Evolutionary conservation across 1,140 invertebrate species (phyloP).

Genomic region (Hylaeus volcanicus): DNA sequence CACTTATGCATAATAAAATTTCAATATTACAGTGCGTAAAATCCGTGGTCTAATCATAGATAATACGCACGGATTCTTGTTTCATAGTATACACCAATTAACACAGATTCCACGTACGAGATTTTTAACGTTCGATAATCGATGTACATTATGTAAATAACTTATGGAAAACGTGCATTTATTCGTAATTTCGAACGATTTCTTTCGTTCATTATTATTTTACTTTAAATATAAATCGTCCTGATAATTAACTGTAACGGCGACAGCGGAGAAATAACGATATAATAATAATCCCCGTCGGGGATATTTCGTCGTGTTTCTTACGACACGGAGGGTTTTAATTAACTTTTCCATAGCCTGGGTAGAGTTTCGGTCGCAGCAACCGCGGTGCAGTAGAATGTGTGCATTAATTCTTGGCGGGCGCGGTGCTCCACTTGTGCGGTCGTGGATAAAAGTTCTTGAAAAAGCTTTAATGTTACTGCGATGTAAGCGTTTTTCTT

Average conservation of each 20-base stretch:
- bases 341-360: conserved; percentile 18
- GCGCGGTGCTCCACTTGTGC: conserved; percentile 12
- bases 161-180: too few relatives aligned
- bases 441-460: conserved; percentile 28
- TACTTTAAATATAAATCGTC: background rate
- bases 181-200: background rate
- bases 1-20: too few relatives aligned
- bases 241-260: background rate
- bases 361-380: background rate
- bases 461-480: background rate
- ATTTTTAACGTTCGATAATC: background rate
- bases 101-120: too few relatives aligned
- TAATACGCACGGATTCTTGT: too few relatives aligned
- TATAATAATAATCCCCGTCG: background rate
- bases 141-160: background rate
- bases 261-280: background rate
- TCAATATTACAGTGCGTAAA: background rate
- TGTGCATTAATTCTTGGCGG: conserved; percentile 9
- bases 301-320: background rate
- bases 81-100: too few relatives aligned
- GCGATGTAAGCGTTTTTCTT: background rate
- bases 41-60: too few relatives aligned
- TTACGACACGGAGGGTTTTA: conserved; percentile 1
- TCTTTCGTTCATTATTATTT: too few relatives aligned
- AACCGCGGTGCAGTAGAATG: conserved; percentile 10